Evolutionary conservation across 1,140 invertebrate species (phyloP), one percentile per base, ranked within the genome.

Genomic region (Pseudomyrmex cubaensis): DNA sequence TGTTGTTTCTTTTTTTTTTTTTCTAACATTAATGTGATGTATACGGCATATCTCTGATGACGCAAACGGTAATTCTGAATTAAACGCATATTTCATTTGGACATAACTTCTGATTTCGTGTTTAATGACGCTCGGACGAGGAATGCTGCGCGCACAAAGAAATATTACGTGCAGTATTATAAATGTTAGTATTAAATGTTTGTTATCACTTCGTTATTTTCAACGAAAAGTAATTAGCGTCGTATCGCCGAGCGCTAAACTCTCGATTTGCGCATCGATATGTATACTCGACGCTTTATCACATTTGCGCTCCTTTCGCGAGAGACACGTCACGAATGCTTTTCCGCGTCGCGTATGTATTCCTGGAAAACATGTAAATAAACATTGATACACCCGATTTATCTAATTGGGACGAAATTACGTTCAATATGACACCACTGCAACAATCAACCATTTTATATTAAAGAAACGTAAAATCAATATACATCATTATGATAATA

Each of bases 141-240:
- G 54, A 80, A 80, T 61, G 54, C 66, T 44, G 46, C 15, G 54
- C 20, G 64, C 20, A 80, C 76, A 80, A 80, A 80, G 76, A 80
- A 80, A 72, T 80, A 70, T 80, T 22, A 67, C 54, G 66, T 44
- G 15, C 44, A 22, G 56, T 56, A 72, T 80, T 80, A 80, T 80
- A 70, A 59, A 80, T 59, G 76, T 72, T 72, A 72, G 66, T 57
- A 80, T 80, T 80, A 80, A 80, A 80, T 80, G 76, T 80, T 80
- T 80, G 72, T 80, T 80, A 80, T 80, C 66, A 80, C 66, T 80
- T 80, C 44, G 76, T 80, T 80, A 72, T 80, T 80, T 80, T 20
- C 76, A 66, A 72, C 76, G 66, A 80, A 80, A 80, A 80, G 72
- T 80, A 72, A 80, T 80, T 80, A 72, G 25, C 48, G 35, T 12